A percentile compares a stretch with the other conserved stretches of the same genome.
These are phyloP conservation scores for Galerucella nymphaeae DNA, from an alignment of 2,888 invertebrate species.

Conservation along the genomic window DNA sequence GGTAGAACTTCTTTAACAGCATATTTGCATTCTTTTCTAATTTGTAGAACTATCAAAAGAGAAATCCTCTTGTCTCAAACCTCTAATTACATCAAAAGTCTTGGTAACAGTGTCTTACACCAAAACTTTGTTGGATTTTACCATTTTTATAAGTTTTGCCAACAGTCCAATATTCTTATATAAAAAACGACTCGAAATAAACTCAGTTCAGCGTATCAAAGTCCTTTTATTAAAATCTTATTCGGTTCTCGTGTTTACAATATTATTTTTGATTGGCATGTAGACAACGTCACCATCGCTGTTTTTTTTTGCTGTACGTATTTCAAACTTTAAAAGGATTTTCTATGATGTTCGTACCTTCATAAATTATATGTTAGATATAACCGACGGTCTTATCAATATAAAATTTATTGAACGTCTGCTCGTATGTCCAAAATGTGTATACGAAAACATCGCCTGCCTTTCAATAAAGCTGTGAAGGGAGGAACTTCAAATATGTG, in stretches of 20 bases:
- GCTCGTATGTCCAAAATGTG: constrained; percentile 10
- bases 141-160: no score
- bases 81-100: no score
- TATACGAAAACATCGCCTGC: constrained; percentile 2
- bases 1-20: no score
- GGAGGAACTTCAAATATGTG: neutral
- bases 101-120: no score
- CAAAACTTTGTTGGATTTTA: no score
- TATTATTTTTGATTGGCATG: neutral
- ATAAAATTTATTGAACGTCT: constrained; percentile 24
- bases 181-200: no score
- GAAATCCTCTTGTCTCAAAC: no score
- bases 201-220: neutral
- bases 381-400: constrained; percentile 28
- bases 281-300: constrained; percentile 1
- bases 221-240: neutral
- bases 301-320: neutral
- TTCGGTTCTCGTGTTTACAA: neutral
- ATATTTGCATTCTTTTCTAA: no score
- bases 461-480: constrained; percentile 11
- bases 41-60: no score
- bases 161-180: no score
- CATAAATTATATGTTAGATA: constrained; percentile 23
- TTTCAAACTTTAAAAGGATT: constrained; percentile 15
- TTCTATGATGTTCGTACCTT: constrained; percentile 28